These are phyloP conservation scores for Drosophila ficusphila DNA, from an alignment of 1,140 invertebrate species.

Conservation along the genomic window DNA sequence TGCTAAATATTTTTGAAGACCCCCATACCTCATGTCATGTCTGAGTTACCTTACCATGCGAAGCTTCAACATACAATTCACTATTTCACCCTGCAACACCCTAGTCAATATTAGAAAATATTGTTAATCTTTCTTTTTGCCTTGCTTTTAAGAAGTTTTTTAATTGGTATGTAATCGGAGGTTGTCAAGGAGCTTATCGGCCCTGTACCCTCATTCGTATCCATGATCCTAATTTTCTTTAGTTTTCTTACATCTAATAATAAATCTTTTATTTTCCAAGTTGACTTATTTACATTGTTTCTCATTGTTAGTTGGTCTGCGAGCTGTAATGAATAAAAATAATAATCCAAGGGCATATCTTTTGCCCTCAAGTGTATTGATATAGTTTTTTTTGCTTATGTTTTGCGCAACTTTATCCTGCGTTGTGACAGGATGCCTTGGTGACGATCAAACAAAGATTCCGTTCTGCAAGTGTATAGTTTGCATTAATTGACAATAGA, in stretches of 20 bases:
- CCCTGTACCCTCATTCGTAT: too few species aligned
- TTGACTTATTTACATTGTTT: not conserved
- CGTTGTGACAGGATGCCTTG: not conserved
- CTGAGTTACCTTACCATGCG: not conserved
- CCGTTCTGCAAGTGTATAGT: not conserved
- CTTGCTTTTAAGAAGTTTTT: not conserved
- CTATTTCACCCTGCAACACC: constrained; percentile 12
- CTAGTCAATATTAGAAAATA: constrained; percentile 1
- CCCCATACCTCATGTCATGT: too few species aligned
- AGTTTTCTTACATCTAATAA: constrained; percentile 1
- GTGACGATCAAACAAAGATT: not conserved
- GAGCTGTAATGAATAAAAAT: not conserved
- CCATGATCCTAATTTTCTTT: not conserved
- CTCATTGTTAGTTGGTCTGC: constrained; percentile 14
- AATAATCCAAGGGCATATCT: not conserved
- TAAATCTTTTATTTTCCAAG: not conserved
- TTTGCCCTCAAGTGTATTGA: not conserved
- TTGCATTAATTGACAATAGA: constrained; percentile 54
- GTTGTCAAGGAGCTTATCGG: too few species aligned
- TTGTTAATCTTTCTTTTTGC: not conserved
- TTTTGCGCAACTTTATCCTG: not conserved
- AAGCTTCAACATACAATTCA: not conserved
- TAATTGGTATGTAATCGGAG: not conserved
- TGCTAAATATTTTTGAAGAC: constrained; percentile 6
- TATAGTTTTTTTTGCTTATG: not conserved